phyloP scores from a whole-genome alignment of 2,113 vertebrate species.

The Spea multiplicata region DNA sequence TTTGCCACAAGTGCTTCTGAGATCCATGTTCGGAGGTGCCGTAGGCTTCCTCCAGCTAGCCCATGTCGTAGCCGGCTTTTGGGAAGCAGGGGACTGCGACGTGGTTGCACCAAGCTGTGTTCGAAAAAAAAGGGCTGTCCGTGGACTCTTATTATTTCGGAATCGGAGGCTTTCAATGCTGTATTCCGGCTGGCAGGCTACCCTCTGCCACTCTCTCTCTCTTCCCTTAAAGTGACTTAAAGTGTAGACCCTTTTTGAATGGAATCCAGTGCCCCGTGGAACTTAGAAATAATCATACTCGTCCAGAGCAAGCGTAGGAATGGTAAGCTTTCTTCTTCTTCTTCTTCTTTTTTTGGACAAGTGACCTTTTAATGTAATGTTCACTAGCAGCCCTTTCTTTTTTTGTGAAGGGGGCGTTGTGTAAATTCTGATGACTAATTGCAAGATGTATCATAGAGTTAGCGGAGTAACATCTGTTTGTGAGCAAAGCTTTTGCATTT shows the following conservation, averaged over 20 bases:
- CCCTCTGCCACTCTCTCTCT: background rate
- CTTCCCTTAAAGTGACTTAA: background rate
- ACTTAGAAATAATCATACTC: background rate
- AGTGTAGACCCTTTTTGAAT: background rate
- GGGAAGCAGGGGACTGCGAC: background rate
- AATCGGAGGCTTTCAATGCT: background rate
- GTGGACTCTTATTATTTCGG: background rate
- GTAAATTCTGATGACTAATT: background rate
- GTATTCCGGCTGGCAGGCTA: background rate
- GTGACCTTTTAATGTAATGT: background rate
- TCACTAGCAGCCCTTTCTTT: background rate
- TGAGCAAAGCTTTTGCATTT: background rate
- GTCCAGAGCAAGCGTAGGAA: background rate
- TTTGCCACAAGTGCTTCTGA: slow-evolving; percentile 14
- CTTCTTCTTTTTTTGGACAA: background rate
- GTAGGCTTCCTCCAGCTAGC: background rate
- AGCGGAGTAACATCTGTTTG: background rate
- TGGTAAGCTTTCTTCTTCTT: slow-evolving; percentile 19
- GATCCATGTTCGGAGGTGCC: background rate
- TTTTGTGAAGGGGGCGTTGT: background rate
- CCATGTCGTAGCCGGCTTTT: slow-evolving; percentile 2
- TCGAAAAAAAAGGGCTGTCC: background rate
- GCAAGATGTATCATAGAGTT: background rate
- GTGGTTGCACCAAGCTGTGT: background rate
- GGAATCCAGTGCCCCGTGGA: slow-evolving; percentile 10